Percentiles rank a stretch among this genome's conserved stretches.
These are phyloP conservation scores for Spilarctia lutea DNA, from an alignment of 2,888 invertebrate species.

Conservation along the genomic window DNA sequence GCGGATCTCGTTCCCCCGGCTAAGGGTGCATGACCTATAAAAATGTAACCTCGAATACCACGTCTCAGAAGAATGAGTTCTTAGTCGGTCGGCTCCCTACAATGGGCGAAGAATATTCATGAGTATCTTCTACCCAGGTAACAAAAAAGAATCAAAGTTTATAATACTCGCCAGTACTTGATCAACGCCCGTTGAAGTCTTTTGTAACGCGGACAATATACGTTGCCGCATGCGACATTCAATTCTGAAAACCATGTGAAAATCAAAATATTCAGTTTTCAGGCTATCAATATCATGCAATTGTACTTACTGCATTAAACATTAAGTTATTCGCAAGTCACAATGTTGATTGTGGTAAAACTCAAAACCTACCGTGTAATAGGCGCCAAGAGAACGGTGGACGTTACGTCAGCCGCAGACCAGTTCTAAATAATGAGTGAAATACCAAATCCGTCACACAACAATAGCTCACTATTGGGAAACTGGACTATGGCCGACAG, in stretches of 20 bases:
- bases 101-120: no score
- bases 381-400: constrained; percentile 30
- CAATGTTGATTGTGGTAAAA: background rate
- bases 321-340: background rate
- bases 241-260: background rate
- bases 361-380: background rate
- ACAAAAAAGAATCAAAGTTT: background rate
- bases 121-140: no score
- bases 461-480: constrained; percentile 65
- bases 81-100: no score
- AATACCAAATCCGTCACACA: constrained; percentile 71
- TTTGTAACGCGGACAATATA: constrained; percentile 56
- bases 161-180: constrained; percentile 3
- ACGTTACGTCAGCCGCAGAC: constrained; percentile 30
- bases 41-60: no score
- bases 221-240: background rate
- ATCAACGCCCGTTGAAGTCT: constrained; percentile 67
- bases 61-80: no score
- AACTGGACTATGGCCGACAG: constrained; percentile 56
- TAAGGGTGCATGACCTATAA: no score
- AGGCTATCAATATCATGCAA: background rate
- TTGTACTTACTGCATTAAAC: background rate
- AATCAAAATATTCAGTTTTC: background rate
- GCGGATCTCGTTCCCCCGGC: no score
- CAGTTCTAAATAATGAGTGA: constrained; percentile 59